Evolutionary conservation across 2,888 invertebrate genomes (phyloP).

Genomic region (Clusia tigrina): DNA sequence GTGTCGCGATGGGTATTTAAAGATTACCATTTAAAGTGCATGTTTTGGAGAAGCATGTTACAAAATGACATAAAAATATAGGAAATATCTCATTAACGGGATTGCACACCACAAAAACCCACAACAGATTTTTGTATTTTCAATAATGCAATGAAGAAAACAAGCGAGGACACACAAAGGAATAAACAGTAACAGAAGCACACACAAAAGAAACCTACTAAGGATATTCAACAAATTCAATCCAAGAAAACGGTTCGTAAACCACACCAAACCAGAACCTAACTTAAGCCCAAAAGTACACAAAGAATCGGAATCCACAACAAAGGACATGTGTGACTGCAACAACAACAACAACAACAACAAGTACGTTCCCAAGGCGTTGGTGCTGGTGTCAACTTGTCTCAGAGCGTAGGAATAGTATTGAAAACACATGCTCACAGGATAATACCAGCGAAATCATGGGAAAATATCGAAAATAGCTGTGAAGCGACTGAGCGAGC

Average conservation of each 20-base stretch:
- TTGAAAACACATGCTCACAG: background rate
- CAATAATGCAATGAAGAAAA: background rate
- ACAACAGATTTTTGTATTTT: background rate
- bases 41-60: no score
- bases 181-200: no score
- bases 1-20: no score
- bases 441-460: background rate
- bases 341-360: background rate
- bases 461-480: background rate
- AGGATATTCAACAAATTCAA: background rate
- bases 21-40: no score
- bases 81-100: no score
- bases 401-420: background rate
- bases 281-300: background rate
- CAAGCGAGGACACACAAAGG: background rate
- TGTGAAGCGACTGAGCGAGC: background rate
- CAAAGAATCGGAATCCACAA: background rate
- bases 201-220: background rate
- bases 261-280: background rate
- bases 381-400: constrained; percentile 3
- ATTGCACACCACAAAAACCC: background rate
- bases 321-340: constrained; percentile 1
- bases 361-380: background rate
- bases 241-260: background rate
- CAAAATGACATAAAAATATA: no score